These are phyloP conservation scores for Trichogramma pretiosum DNA, from an alignment of 1,140 invertebrate species.

Conservation along the genomic window DNA sequence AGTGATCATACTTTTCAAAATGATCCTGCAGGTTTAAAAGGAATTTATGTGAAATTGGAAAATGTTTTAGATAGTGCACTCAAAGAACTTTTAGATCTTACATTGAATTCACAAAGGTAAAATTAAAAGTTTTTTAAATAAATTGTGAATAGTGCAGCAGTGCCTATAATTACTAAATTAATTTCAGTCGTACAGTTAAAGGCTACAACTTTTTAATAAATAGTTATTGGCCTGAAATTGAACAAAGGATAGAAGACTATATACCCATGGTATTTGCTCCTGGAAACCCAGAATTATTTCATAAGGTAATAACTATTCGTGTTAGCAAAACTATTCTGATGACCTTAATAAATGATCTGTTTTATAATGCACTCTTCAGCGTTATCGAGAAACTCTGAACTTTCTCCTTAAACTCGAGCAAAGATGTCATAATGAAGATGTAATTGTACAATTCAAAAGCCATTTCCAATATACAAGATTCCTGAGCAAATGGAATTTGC, in stretches of 20 bases:
- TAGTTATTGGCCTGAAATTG: conserved; percentile 82
- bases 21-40: conserved; percentile 62
- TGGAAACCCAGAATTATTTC: conserved; percentile 82
- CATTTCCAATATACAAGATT: conserved; percentile 64
- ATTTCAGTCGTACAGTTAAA: conserved; percentile 45
- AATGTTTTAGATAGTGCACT: conserved; percentile 61
- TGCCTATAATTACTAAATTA: conserved; percentile 1
- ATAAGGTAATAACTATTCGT: conserved; percentile 50
- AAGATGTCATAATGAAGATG: conserved; percentile 45
- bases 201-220: conserved; percentile 82
- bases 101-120: conserved; percentile 51
- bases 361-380: too few relatives aligned
- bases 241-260: conserved; percentile 65
- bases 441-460: conserved; percentile 48
- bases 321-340: conserved; percentile 1
- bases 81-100: conserved; percentile 52
- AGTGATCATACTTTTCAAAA: conserved; percentile 62
- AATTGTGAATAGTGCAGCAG: too few relatives aligned
- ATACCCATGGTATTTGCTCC: conserved; percentile 79
- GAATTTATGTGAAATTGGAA: conserved; percentile 66
- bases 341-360: conserved; percentile 8
- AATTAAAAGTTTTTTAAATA: too few relatives aligned
- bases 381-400: conserved; percentile 69
- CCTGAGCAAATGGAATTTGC: conserved; percentile 82
- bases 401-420: conserved; percentile 72